Evolutionary conservation across 2,888 invertebrate genomes (phyloP).

Genomic region (Eulithis prunata): DNA sequence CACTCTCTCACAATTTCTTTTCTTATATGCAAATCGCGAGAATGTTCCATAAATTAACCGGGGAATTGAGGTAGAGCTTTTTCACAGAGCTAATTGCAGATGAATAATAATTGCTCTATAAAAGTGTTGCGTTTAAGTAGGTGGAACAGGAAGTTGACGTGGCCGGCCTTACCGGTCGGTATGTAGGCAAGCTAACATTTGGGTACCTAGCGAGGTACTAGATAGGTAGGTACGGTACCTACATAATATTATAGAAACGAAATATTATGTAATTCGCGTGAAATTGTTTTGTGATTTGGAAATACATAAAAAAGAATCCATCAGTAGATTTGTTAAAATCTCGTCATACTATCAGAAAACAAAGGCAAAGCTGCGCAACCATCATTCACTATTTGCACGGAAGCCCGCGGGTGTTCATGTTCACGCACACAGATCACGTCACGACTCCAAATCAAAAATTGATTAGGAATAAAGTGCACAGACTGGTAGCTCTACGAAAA

Average conservation of each 20-base stretch:
- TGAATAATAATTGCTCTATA: constrained; percentile 47
- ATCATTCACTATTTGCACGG: constrained; percentile 57
- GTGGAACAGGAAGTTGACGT: constrained; percentile 40
- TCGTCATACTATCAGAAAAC: constrained; percentile 14
- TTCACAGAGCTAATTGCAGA: constrained; percentile 46
- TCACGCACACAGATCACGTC: constrained; percentile 75
- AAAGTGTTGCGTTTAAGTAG: constrained; percentile 36
- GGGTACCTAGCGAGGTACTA: no score
- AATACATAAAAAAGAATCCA: not conserved
- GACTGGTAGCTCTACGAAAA: constrained; percentile 61
- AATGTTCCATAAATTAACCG: constrained; percentile 48
- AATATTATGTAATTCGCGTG: no score
- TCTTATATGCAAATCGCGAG: constrained; percentile 47
- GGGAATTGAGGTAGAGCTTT: constrained; percentile 45
- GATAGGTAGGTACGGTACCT: no score
- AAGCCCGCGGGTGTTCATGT: constrained; percentile 62
- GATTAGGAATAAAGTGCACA: constrained; percentile 68
- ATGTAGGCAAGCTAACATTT: constrained; percentile 17
- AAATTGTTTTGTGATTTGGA: no score
- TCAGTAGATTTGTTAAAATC: not conserved
- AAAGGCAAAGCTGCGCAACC: constrained; percentile 30
- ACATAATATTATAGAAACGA: not conserved
- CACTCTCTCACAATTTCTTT: constrained; percentile 44
- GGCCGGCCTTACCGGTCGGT: constrained; percentile 32
- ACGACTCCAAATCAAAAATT: constrained; percentile 79